These are phyloP conservation scores for Podargus strigoides DNA, from an alignment of 2,797 vertebrate genomes.

Conservation along the genomic window DNA sequence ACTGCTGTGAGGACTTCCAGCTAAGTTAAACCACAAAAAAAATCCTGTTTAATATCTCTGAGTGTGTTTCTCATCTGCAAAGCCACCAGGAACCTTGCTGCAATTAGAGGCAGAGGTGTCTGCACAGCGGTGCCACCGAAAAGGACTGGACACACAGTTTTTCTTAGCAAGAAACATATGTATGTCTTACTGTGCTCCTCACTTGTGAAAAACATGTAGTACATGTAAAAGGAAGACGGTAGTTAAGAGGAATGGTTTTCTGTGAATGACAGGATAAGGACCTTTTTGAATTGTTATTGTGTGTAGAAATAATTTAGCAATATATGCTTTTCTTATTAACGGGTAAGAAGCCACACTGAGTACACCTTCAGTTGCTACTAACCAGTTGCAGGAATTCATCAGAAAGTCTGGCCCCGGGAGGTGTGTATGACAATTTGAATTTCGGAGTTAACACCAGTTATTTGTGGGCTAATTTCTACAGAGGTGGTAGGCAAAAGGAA, in stretches of 20 bases:
- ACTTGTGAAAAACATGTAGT: background rate
- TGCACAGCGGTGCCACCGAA: background rate
- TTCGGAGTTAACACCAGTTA: background rate
- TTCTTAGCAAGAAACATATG: background rate
- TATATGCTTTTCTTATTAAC: background rate
- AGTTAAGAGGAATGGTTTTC: background rate
- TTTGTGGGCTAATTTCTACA: background rate
- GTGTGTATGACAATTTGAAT: background rate
- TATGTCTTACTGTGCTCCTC: background rate
- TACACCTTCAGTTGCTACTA: background rate
- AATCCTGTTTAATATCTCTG: background rate
- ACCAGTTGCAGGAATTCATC: background rate
- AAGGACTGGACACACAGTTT: background rate
- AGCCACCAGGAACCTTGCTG: background rate
- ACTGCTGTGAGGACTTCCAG: fast-evolving
- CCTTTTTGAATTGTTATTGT: background rate
- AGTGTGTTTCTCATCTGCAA: background rate
- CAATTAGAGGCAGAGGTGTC: background rate
- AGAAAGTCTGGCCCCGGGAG: background rate
- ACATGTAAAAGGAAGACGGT: background rate
- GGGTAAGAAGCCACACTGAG: background rate
- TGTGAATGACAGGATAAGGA: background rate
- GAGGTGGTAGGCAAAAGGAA: background rate
- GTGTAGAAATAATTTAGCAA: background rate
- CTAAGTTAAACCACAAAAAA: background rate